A percentile compares a stretch with the other conserved stretches of the same genome.
phyloP scores from a whole-genome alignment of 2,797 vertebrate species.

The Apogon talboti region DNA sequence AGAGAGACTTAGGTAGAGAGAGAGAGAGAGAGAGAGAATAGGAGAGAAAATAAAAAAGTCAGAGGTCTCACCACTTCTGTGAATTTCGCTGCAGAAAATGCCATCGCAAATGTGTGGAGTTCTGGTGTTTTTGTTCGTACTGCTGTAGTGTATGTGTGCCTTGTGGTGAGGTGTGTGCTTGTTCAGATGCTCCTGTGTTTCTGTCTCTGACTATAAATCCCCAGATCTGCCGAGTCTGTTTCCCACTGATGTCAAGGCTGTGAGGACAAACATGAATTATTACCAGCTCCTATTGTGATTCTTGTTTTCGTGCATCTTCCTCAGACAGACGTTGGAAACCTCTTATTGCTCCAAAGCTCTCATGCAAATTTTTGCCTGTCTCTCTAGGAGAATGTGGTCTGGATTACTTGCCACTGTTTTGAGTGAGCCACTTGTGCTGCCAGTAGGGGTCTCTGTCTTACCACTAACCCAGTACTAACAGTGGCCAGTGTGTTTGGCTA shows the following conservation, averaged over 20 bases:
- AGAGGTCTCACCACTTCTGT: constrained; percentile 46
- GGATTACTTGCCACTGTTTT: neutral
- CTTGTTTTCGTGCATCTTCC: constrained; percentile 19
- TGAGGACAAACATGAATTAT: constrained; percentile 25
- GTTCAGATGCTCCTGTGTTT: constrained; percentile 12
- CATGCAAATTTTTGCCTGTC: constrained; percentile 1
- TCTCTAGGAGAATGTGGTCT: constrained; percentile 4
- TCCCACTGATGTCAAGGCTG: constrained; percentile 45
- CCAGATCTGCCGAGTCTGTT: constrained; percentile 32
- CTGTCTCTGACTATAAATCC: constrained; percentile 37
- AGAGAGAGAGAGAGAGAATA: constrained; percentile 33
- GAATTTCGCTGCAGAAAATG: constrained; percentile 38
- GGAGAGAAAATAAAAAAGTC: constrained; percentile 26
- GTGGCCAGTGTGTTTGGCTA: neutral
- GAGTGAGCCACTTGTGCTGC: constrained; percentile 27
- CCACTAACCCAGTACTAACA: constrained; percentile 36
- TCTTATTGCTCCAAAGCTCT: constrained; percentile 12
- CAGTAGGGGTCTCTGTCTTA: constrained; percentile 73
- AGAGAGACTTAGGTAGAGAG: constrained; percentile 31
- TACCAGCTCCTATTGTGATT: constrained; percentile 8
- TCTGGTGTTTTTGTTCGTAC: constrained; percentile 33
- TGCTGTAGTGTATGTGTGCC: constrained; percentile 14
- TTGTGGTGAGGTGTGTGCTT: constrained; percentile 4
- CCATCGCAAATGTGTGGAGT: constrained; percentile 43
- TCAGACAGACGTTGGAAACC: constrained; percentile 16